Conservation (phyloP, 2,113 vertebrate genomes). For the Platysteira castanea region DNA sequence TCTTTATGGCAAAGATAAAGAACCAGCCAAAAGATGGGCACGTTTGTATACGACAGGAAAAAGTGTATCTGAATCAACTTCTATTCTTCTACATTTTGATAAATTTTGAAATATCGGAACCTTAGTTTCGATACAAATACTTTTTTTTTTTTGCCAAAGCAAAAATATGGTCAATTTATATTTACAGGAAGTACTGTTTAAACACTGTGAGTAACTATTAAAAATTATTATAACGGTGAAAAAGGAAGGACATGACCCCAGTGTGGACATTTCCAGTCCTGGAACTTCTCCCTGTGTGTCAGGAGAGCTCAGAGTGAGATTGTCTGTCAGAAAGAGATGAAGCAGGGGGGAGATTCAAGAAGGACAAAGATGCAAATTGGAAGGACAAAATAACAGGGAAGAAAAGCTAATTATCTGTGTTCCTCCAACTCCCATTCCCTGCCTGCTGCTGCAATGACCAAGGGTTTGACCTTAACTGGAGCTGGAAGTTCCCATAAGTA, state of each 20-base stretch:
- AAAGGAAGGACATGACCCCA: background rate
- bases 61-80: background rate
- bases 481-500: background rate
- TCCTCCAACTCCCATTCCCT: background rate
- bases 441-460: background rate
- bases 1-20: background rate
- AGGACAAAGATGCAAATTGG: background rate
- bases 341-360: background rate
- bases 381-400: background rate
- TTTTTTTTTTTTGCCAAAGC: background rate
- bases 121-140: background rate
- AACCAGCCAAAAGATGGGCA: background rate
- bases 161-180: background rate
- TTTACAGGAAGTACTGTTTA: background rate
- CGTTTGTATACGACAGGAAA: background rate
- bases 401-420: background rate
- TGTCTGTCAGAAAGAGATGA: background rate
- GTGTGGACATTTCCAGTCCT: background rate
- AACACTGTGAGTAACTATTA: background rate
- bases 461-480: background rate
- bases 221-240: background rate
- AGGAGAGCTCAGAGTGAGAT: background rate
- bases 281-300: background rate
- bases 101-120: background rate
- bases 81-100: background rate